phyloP scores from a whole-genome alignment of 2,888 invertebrate species.

The Ormyrus rosae region DNA sequence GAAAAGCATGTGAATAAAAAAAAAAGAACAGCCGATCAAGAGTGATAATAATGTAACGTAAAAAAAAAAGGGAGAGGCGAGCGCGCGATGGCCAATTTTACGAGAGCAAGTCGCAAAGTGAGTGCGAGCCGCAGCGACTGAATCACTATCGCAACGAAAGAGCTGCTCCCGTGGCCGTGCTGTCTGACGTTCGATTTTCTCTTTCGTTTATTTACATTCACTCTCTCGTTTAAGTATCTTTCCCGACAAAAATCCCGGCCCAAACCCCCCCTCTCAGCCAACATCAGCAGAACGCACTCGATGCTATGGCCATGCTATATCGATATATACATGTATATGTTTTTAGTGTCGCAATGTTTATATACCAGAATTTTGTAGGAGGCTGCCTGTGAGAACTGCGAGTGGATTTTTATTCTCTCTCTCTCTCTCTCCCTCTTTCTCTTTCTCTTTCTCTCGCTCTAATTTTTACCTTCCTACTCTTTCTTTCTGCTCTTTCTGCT shows the following conservation, averaged over 20 bases:
- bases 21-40: background rate
- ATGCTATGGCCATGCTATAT: slow-evolving; percentile 50
- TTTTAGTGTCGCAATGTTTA: slow-evolving; percentile 46
- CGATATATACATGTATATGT: slow-evolving; percentile 46
- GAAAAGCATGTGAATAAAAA: background rate
- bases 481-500: slow-evolving; percentile 1
- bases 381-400: slow-evolving; percentile 52
- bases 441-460: slow-evolving; percentile 7
- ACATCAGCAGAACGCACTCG: slow-evolving; percentile 38
- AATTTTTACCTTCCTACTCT: slow-evolving; percentile 1
- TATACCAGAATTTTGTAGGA: slow-evolving; percentile 39
- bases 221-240: background rate
- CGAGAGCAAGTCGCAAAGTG: no score
- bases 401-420: slow-evolving; percentile 38
- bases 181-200: background rate
- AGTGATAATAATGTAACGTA: background rate
- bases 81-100: slow-evolving; percentile 31
- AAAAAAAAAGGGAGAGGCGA: slow-evolving; percentile 20
- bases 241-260: background rate
- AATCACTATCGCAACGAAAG: no score
- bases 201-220: background rate
- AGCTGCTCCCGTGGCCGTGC: no score
- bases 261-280: background rate
- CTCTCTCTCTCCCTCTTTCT: slow-evolving; percentile 11
- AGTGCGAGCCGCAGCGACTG: no score